Base-by-base conservation (phyloP, 2,797 vertebrate genomes). In the Fratercula arctica region DNA sequence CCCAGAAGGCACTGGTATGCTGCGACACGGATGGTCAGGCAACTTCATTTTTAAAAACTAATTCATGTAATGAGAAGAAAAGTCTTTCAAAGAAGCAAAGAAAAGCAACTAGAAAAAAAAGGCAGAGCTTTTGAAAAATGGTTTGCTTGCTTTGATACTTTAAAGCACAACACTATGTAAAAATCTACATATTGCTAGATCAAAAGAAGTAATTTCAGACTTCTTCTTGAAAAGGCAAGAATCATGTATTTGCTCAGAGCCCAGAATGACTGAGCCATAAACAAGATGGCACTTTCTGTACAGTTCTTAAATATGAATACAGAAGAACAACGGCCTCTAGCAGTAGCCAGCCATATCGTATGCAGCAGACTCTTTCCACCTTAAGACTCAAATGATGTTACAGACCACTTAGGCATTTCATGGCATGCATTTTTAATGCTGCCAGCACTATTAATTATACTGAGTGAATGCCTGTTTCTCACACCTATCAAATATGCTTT, bases 371-470 rank as follows among this genome's bases (percentile, higher is more conserved):
- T 90, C 61, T 74, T 82, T 66, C 50, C 37, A 89, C 26, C 68
- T 93, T 35, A 77, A 37, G 70, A 87, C 51, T 85, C 74, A 79
- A 87, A 92, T 4, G 19, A 53, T 26, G 9, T 12, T 84, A 35
- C 59, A 78, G 72, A 79, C n/a, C 68, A 91, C 66, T 96, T 43
- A 54, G 20, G 67, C 46, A 53, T 43, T 79, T 74, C 60, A 94
- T 31, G 41, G 29, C 53, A 90, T 87, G 60, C 18, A 93, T 85
- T 96, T 96, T 91, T 93, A 93, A 96, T 87, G 68, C 41, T 35
- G 17, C 15, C 73, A 72, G 69, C 39, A 78, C 82, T 81, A 50
- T 59, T 87, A 68, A 87, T 87, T 90, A 51, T 23, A 64, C 13
- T 31, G 24, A 90, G 29, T 41, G 43, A 91, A 83, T 0, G 11